Conservation (phyloP, 2,888 invertebrate species). For the Cryptophagus acutangulus region DNA sequence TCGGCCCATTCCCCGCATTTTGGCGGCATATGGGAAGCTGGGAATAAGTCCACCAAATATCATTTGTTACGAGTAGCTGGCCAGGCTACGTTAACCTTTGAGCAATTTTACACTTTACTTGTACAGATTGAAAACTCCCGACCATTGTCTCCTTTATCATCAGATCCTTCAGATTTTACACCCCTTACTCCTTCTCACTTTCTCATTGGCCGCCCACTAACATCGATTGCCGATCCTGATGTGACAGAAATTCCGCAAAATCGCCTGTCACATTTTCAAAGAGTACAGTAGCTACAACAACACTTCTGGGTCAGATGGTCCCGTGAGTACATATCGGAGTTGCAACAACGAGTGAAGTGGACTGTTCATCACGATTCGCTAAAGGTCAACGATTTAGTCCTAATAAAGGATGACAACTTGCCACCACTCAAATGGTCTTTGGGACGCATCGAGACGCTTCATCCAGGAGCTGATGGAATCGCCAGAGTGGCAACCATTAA, state of each 20-base stretch:
- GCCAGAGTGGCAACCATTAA: too few species aligned
- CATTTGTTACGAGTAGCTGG: background rate
- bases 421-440: too few species aligned
- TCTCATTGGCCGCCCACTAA: background rate
- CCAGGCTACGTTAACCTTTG: background rate
- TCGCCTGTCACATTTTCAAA: background rate
- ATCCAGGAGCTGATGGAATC: too few species aligned
- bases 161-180: background rate
- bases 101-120: background rate
- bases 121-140: background rate
- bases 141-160: background rate
- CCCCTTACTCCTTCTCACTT: conserved; percentile 1
- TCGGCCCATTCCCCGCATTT: background rate
- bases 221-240: background rate
- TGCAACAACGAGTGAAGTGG: background rate
- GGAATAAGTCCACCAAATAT: background rate
- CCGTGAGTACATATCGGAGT: background rate
- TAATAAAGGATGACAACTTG: too few species aligned
- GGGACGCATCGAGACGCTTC: too few species aligned
- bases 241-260: background rate
- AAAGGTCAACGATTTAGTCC: too few species aligned
- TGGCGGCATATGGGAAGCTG: conserved; percentile 1
- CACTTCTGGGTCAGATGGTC: conserved; percentile 1
- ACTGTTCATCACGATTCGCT: too few species aligned
- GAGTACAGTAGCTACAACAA: background rate